Percentiles rank a stretch among this genome's conserved stretches.
phyloP scores from a whole-genome alignment of 2,113 vertebrate genomes.

The Festucalex cinctus region DNA sequence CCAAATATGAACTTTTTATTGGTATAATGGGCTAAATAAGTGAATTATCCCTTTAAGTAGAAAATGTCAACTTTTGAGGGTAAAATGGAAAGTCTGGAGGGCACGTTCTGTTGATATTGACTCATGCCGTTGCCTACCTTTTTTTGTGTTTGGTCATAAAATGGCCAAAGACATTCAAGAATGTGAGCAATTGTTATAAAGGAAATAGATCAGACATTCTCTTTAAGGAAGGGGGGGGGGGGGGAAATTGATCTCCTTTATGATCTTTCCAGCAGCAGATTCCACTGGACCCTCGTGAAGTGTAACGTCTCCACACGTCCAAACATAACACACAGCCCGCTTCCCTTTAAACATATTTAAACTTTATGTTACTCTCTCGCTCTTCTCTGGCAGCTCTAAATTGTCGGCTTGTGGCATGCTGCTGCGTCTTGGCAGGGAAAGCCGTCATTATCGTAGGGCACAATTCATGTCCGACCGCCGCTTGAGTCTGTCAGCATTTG shows the following conservation, averaged over 20 bases:
- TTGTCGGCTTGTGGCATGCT: constrained; percentile 70
- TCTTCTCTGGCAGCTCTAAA: constrained; percentile 77
- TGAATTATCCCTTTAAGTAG: too few species aligned
- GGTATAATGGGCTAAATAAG: too few species aligned
- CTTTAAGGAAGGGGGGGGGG: constrained; percentile 88
- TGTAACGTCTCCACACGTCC: constrained; percentile 72
- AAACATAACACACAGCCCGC: constrained; percentile 68
- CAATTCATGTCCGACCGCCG: constrained; percentile 39
- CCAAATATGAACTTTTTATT: too few species aligned
- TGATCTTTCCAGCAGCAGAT: constrained; percentile 90
- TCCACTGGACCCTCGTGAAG: constrained; percentile 83
- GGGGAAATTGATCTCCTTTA: constrained; percentile 87
- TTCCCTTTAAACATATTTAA: constrained; percentile 4
- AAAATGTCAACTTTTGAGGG: neutral
- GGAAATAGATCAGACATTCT: constrained; percentile 96
- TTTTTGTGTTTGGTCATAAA: constrained; percentile 61
- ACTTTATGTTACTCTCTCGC: constrained; percentile 10
- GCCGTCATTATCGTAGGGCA: constrained; percentile 63
- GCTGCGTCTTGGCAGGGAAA: constrained; percentile 67
- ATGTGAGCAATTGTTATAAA: constrained; percentile 81
- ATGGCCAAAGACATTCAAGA: constrained; percentile 89
- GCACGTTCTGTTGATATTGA: neutral
- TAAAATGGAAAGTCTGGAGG: neutral
- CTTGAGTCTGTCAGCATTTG: constrained; percentile 42
- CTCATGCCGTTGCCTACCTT: neutral